Base-by-base conservation (phyloP, 2,113 vertebrate genomes). In the Amphilophus citrinellus region DNA sequence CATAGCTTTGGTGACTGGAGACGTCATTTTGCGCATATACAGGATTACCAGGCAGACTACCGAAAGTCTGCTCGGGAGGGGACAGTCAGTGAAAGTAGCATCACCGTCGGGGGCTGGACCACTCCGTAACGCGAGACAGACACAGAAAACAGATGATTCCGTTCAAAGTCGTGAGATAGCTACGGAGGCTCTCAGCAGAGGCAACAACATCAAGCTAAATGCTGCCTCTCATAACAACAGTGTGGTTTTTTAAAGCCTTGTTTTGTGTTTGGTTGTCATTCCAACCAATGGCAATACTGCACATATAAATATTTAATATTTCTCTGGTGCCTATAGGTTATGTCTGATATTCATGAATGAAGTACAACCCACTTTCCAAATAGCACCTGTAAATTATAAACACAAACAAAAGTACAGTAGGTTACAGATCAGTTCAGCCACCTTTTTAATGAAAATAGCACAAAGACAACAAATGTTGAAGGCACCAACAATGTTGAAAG, bases 1-100 rank as follows among this genome's bases (percentile, higher is more conserved):
- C 92, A 96, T 96, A 10, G 96, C 95, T 84, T 95, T 94, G 20
- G 88, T 95, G 44, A 96, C 92, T 2, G 91, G 63, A 56, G 95
- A 94, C 3, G 95, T 89, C 96, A 95, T 96, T 58, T 73, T 50
- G 78, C 35, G 22, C 39, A 57, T 13, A 66, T 15, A 84, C 58
- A 57, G 61, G 32, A n/a, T 18, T n/a, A 60, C 10, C 47, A 11
- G 6, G n/a, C 10, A 17, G 14, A 61, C 32, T 56, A 65, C 10
- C 22, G 63, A 32, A 53, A 68, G 57, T 56, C 60, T 6, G 65
- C 30, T 68, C 60, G 42, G 76, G 57, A 66, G 27, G 60, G 14
- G 80, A 27, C 10, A 6, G 61, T 35, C 30, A 11, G 60, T 15
- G 76, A 11, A 44, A 35, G 42, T 59, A 75, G 76, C 68, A 50